Evolutionary conservation across 2,888 invertebrate genomes (phyloP), one percentile per base, ranked within the genome.

Genomic region (Tillus elongatus): DNA sequence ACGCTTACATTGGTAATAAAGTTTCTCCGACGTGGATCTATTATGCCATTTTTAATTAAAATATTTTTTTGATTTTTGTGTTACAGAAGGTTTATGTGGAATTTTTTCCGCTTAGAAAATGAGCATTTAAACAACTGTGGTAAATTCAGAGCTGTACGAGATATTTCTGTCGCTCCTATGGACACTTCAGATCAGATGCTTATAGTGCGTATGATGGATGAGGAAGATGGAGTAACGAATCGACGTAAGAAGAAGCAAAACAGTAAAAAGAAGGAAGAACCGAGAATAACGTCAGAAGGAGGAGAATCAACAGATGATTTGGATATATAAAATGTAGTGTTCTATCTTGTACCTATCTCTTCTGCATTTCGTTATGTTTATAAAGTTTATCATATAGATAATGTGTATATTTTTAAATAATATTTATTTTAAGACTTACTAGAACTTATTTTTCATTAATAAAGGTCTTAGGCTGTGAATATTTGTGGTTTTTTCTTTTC

Each of bases 71-170:
- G 13, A 30, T 31, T 19, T 19, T 13, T 33, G 34, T 43, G 42
- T 57, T 57, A 9, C 61, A 86, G 89, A 58, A 78, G 97, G 37
- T 98, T 97, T 68, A 80, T 98, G 31, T 98, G 98, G 98, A 98
- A 98, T 69, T 98, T 92, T 69, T 96, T 98, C 73, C 96, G 98
- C 0, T 66, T 98, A 56, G 98, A 98, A 70, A 98, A 98, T 71
- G 98, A 98, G 62, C 98, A 98, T 65, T 71, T 98, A 27, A 98
- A 98, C 70, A 99, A 98, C 70, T 97, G 97, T 69, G 98, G 98
- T 64, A 87, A 89, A 70, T 98, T 98, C 74, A 74, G 98, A 56
- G 98, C 98, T 4, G 97, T 98, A 0, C 71, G 98, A 3, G 98
- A 98, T 67, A 98, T 98, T 45, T 91, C 90, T 0, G 90, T 95